Evolutionary conservation across 2,113 vertebrate species (phyloP).

Genomic region (Otolemur garnettii): DNA sequence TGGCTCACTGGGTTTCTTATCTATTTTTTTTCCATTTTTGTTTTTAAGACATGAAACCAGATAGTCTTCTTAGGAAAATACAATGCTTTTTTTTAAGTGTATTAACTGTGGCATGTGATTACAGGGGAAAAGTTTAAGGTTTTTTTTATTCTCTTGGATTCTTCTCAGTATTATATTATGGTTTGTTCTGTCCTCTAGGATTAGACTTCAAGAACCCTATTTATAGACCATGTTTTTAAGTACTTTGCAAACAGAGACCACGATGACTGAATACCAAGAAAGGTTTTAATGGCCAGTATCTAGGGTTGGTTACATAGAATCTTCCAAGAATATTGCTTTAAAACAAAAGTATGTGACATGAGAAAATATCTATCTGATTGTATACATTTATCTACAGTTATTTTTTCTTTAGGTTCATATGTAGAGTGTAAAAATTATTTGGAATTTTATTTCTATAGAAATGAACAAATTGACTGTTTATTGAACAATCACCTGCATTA

Average conservation of each 20-base stretch:
- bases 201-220: background rate
- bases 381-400: conserved; percentile 3
- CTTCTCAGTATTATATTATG: background rate
- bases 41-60: conserved; percentile 1
- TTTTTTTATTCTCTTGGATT: conserved; percentile 29
- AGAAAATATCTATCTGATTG: conserved; percentile 3
- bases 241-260: background rate
- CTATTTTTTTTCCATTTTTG: background rate
- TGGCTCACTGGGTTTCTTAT: background rate
- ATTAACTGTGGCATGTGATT: conserved; percentile 30
- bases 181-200: conserved; percentile 15
- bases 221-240: conserved; percentile 46
- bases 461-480: conserved; percentile 9
- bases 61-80: conserved; percentile 52
- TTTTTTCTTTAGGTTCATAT: conserved; percentile 31
- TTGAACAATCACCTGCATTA: background rate
- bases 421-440: background rate
- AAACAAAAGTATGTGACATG: conserved; percentile 47
- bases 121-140: conserved; percentile 34
- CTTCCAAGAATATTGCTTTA: conserved; percentile 19
- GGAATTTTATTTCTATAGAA: background rate
- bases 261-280: conserved; percentile 32
- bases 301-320: background rate
- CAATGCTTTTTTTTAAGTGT: background rate
- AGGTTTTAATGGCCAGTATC: background rate